phyloP scores from a whole-genome alignment of 2,797 vertebrate genomes.

The Mormyrus hasselquistii region DNA sequence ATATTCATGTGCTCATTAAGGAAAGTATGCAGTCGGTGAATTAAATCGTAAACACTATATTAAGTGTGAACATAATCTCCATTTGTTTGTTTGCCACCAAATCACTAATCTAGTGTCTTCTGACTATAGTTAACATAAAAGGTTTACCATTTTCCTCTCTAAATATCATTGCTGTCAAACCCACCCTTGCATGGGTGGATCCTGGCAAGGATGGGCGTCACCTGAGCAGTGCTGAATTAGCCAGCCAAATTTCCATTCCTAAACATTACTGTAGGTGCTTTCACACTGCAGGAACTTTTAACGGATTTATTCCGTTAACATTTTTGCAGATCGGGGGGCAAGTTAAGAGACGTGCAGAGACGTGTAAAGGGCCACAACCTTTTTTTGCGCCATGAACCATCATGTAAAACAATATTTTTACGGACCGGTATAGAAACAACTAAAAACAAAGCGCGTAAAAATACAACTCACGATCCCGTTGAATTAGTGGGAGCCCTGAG shows the following conservation, averaged over 20 bases:
- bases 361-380: too few relatives aligned
- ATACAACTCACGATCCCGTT: too few relatives aligned
- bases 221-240: background rate
- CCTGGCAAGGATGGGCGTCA: background rate
- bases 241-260: background rate
- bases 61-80: background rate
- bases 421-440: too few relatives aligned
- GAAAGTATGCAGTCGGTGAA: background rate
- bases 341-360: too few relatives aligned
- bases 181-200: background rate
- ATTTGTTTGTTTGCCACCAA: background rate
- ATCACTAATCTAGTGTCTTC: background rate
- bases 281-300: background rate
- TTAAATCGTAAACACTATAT: background rate
- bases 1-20: background rate
- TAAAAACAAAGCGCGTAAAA: too few relatives aligned
- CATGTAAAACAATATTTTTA: too few relatives aligned
- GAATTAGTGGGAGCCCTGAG: too few relatives aligned
- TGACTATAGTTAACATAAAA: background rate
- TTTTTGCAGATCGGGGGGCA: too few relatives aligned
- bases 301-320: too few relatives aligned
- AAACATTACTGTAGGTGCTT: background rate
- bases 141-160: background rate
- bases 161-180: background rate
- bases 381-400: too few relatives aligned